Conservation (phyloP, 1,140 invertebrate genomes). For the Patella vulgata region DNA sequence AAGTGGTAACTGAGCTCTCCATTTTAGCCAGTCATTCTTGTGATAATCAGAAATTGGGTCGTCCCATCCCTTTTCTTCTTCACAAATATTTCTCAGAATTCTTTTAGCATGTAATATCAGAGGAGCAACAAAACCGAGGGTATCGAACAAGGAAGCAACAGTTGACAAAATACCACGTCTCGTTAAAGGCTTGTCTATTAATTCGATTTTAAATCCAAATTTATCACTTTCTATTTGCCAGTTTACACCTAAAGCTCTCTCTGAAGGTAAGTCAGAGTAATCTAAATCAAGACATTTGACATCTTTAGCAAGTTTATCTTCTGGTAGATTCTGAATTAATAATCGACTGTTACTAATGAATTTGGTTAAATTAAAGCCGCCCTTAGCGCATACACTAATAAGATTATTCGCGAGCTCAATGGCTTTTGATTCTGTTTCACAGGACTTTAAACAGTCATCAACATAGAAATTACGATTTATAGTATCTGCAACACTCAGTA, state of each 20-base stretch:
- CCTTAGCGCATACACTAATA: neutral
- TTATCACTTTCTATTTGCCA: slow-evolving; percentile 31
- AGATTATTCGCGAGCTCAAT: slow-evolving; percentile 25
- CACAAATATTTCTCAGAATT: slow-evolving; percentile 27
- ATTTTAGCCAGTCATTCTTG: slow-evolving; percentile 15
- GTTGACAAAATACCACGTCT: slow-evolving; percentile 29
- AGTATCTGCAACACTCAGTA: slow-evolving; percentile 8
- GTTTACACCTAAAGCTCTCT: slow-evolving; percentile 16
- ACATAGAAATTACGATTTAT: slow-evolving; percentile 18
- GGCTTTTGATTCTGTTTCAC: slow-evolving; percentile 5
- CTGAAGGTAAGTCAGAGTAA: slow-evolving; percentile 1
- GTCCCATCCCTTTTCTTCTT: slow-evolving; percentile 18
- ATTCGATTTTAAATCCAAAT: slow-evolving; percentile 21
- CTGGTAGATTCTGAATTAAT: slow-evolving; percentile 4
- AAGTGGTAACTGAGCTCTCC: slow-evolving; percentile 9
- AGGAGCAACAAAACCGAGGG: slow-evolving; percentile 28
- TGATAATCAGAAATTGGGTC: slow-evolving; percentile 14
- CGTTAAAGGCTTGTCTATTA: slow-evolving; percentile 15
- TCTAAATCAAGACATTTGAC: neutral
- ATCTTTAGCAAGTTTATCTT: neutral
- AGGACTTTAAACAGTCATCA: slow-evolving; percentile 30
- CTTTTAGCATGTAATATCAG: slow-evolving; percentile 24
- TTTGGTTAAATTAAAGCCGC: slow-evolving; percentile 21
- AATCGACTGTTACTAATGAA: slow-evolving; percentile 4
- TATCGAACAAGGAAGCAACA: slow-evolving; percentile 29